These are phyloP conservation scores for Cettia cetti DNA, from an alignment of 2,113 vertebrate genomes.

Conservation along the genomic window DNA sequence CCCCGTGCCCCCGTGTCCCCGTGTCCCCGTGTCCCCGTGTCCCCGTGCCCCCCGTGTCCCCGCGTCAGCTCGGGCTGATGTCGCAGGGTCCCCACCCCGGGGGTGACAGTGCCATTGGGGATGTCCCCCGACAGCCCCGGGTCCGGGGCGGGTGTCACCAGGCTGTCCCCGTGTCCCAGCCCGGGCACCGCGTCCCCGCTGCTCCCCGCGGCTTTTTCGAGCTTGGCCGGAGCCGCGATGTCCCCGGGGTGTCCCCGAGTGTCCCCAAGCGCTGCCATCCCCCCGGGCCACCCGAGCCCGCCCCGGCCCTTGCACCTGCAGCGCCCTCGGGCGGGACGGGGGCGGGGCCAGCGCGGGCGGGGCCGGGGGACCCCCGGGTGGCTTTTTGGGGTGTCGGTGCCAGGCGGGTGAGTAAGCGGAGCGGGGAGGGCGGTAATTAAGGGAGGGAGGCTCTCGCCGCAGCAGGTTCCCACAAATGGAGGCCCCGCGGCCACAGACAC, in stretches of 20 bases:
- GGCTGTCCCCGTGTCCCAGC: not conserved
- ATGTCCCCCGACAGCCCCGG: too few relatives aligned
- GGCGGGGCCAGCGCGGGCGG: too few relatives aligned
- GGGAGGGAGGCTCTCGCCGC: constrained; percentile 74
- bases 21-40: too few relatives aligned
- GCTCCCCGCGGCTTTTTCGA: not conserved
- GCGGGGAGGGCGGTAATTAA: constrained; percentile 75
- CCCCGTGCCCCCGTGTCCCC: too few relatives aligned
- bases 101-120: not conserved
- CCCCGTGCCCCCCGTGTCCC: too few relatives aligned
- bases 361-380: too few relatives aligned
- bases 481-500: constrained; percentile 79
- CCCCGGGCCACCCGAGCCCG: accelerated
- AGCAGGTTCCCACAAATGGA: constrained; percentile 78
- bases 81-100: not conserved
- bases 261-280: not conserved
- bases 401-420: constrained; percentile 70
- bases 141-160: too few relatives aligned
- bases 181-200: too few relatives aligned
- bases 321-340: accelerated
- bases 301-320: not conserved
- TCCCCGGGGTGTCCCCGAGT: too few relatives aligned
- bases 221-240: not conserved
- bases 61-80: not conserved
- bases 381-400: not conserved